These are phyloP conservation scores for Oreotragus oreotragus DNA, from an alignment of 2,113 vertebrate genomes.

Conservation along the genomic window DNA sequence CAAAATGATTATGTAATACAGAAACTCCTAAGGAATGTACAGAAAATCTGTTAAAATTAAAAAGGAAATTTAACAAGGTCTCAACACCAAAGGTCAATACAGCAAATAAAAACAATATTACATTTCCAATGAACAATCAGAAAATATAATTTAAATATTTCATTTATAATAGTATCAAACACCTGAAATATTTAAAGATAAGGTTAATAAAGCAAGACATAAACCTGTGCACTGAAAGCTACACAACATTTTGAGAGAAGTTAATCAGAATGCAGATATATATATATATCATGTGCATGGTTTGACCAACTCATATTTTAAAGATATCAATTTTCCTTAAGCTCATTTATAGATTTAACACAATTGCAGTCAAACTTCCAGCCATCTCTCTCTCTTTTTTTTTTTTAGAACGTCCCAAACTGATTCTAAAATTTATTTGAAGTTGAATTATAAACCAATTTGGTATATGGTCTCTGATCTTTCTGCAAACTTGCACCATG, in stretches of 20 bases:
- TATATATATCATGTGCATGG: background rate
- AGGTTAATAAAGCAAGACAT: background rate
- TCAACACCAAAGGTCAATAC: background rate
- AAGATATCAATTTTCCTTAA: background rate
- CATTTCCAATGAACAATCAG: background rate
- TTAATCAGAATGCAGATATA: background rate
- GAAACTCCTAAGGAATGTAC: background rate
- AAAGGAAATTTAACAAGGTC: background rate
- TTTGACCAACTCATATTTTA: background rate
- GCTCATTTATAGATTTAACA: background rate
- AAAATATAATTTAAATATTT: background rate
- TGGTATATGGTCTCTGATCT: background rate
- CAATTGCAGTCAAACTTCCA: background rate
- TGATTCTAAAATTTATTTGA: background rate
- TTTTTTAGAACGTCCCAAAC: background rate
- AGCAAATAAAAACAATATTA: background rate
- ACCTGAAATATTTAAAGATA: background rate
- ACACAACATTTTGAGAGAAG: background rate
- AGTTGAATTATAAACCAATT: background rate
- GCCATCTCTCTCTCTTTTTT: background rate
- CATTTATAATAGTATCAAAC: background rate
- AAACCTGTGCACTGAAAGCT: background rate
- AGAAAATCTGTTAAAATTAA: background rate
- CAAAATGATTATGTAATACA: background rate
- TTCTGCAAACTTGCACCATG: background rate